Evolutionary conservation across 92 coral and sea anemone genomes (phyloP), one percentile per base, ranked within the genome.

Genomic region (Muricea muricata): DNA sequence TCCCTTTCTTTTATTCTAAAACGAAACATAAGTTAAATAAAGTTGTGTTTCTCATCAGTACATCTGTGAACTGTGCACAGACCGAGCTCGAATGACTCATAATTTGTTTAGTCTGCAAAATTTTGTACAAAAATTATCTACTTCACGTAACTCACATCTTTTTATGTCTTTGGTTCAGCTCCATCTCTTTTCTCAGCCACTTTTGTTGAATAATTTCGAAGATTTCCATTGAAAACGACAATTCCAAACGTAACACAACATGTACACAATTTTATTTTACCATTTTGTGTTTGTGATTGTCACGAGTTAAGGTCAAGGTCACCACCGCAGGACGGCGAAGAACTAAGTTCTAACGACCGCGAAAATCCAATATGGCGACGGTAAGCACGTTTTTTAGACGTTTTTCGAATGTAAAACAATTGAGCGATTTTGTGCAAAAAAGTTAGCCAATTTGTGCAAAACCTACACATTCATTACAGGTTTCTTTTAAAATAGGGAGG

Each of bases 101-200:
- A n/a, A n/a, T n/a, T n/a, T n/a, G n/a, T n/a, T n/a, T n/a, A n/a
- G n/a, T n/a, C n/a, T n/a, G n/a, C n/a, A n/a, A n/a, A n/a, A n/a
- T n/a, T n/a, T n/a, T n/a, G n/a, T n/a, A n/a, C n/a, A n/a, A n/a
- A n/a, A n/a, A n/a, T n/a, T n/a, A n/a, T n/a, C n/a, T n/a, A n/a
- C n/a, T n/a, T n/a, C n/a, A n/a, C n/a, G n/a, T n/a, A 29, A 65
- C 95, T 74, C 80, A 92, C 95, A 92, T 87, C 41, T 84, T 91
- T 65, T 92, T 91, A 60, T 92, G 95, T 71, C 88, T 84, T 26
- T 89, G 90, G 57, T 86, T 89, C 54, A 92, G 82, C 78, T 89
- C 87, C 28, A 86, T 87, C 76, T 92, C 95, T 69, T 81, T 88
- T 15, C 85, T 88, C 2, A 90, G 63, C 95, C 93, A 92, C 65